These are phyloP conservation scores for Megathymus violae DNA, from an alignment of 1,140 invertebrate species.

Conservation along the genomic window DNA sequence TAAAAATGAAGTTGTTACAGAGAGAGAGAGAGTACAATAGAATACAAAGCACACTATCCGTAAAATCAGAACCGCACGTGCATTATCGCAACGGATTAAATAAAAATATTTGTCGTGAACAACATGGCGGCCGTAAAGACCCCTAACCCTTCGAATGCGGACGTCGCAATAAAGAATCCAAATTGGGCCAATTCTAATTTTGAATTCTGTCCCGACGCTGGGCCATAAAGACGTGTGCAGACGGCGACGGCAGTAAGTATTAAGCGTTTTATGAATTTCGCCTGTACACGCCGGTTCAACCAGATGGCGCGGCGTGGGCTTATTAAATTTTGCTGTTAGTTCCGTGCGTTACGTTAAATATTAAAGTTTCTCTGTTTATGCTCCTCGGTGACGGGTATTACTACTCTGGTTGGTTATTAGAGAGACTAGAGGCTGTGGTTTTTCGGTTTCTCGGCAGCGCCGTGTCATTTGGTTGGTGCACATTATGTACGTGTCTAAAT, in stretches of 20 bases:
- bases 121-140: constrained; percentile 19
- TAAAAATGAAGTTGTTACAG: no score
- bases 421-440: constrained; percentile 7
- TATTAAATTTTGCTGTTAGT: constrained; percentile 56
- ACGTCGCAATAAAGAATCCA: constrained; percentile 49
- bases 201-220: constrained; percentile 53
- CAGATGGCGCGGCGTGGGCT: constrained; percentile 54
- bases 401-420: constrained; percentile 22
- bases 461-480: background rate
- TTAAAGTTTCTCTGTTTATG: constrained; percentile 32
- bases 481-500: no score
- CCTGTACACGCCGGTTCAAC: constrained; percentile 48
- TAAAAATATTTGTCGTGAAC: constrained; percentile 33
- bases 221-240: constrained; percentile 56
- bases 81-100: constrained; percentile 34
- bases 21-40: no score
- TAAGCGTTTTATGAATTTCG: constrained; percentile 64
- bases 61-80: constrained; percentile 1
- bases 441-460: no score
- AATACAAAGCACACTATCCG: constrained; percentile 1
- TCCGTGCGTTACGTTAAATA: constrained; percentile 35
- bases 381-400: constrained; percentile 25
- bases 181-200: constrained; percentile 62
- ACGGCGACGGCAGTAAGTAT: constrained; percentile 44
- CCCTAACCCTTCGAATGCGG: constrained; percentile 27